phyloP scores from a whole-genome alignment of 2,888 invertebrate species.

The Zele albiditarsus region DNA sequence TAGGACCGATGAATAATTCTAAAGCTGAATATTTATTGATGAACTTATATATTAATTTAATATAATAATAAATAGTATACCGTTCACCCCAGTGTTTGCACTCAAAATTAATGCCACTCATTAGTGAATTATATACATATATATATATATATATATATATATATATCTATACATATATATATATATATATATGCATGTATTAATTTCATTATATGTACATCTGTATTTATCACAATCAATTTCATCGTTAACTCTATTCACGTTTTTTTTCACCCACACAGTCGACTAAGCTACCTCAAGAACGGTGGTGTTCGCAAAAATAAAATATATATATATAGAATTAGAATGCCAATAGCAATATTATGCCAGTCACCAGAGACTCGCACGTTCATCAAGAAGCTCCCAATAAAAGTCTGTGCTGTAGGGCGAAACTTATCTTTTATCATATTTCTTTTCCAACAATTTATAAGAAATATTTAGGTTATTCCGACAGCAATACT shows the following conservation, averaged over 20 bases:
- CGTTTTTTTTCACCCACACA: neutral
- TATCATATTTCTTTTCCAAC: neutral
- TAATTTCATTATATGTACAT: constrained; percentile 40
- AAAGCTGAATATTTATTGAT: constrained; percentile 27
- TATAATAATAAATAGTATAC: constrained; percentile 45
- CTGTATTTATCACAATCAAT: constrained; percentile 46
- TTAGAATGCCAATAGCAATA: neutral
- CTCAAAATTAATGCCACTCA: constrained; percentile 47
- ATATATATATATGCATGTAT: too few species aligned
- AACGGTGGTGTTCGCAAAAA: neutral
- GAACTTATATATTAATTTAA: constrained; percentile 7
- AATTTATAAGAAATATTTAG: neutral
- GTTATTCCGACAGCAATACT: constrained; percentile 12
- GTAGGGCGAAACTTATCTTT: constrained; percentile 3
- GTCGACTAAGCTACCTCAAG: constrained; percentile 27
- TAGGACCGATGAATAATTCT: neutral
- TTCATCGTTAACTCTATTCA: constrained; percentile 37
- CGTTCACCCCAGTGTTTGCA: constrained; percentile 69
- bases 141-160: too few species aligned
- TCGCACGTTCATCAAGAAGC: constrained; percentile 10
- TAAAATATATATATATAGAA: too few species aligned
- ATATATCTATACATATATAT: too few species aligned
- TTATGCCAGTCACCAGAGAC: neutral
- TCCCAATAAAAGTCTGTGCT: neutral
- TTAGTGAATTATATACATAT: constrained; percentile 28